Conservation (phyloP, 1,140 invertebrate genomes). For the Adoxophyes honmai region DNA sequence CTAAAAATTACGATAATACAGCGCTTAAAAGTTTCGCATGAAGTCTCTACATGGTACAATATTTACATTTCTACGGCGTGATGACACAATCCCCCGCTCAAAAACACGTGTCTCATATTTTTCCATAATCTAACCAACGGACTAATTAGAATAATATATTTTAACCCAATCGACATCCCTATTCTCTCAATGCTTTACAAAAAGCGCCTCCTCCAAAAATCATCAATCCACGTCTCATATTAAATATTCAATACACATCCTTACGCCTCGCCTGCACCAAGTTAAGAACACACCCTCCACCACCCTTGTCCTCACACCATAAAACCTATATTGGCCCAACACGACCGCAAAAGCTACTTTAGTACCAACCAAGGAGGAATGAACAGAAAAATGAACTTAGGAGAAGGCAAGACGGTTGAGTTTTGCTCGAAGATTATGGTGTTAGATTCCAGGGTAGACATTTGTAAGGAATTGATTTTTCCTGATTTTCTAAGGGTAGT, state of each 20-base stretch:
- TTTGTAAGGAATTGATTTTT: conserved; percentile 14
- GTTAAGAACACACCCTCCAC: neutral
- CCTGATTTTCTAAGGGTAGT: conserved; percentile 13
- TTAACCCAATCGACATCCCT: no score
- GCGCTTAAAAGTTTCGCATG: no score
- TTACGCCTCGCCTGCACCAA: conserved; percentile 1
- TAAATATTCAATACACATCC: conserved; percentile 15
- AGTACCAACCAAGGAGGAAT: neutral
- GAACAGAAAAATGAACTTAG: no score
- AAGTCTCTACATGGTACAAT: no score
- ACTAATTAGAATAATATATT: no score
- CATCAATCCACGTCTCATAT: neutral
- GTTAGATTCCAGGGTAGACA: conserved; percentile 8
- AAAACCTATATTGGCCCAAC: neutral
- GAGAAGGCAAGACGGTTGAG: neutral
- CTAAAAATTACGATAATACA: no score
- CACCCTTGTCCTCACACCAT: neutral
- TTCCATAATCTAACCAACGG: no score
- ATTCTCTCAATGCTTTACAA: neutral
- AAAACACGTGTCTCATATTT: no score
- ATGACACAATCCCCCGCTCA: neutral
- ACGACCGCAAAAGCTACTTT: neutral
- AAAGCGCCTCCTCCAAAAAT: no score
- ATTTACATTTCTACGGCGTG: no score
- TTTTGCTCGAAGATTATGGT: neutral